phyloP scores from a whole-genome alignment of 2,113 vertebrate species.

The Dasyprocta punctata region DNA sequence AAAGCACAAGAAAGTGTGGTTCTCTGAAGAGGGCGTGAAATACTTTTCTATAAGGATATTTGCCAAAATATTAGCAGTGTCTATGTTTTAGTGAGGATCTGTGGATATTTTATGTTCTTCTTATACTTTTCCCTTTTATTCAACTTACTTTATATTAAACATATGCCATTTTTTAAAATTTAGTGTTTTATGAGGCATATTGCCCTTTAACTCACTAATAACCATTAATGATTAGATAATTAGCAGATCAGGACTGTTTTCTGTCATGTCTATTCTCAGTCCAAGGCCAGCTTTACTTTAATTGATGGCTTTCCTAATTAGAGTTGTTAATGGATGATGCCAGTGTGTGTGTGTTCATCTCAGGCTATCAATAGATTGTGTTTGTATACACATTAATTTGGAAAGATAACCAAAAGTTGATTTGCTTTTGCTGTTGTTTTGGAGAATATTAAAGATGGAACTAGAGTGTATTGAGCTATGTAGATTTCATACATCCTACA shows the following conservation, averaged over 20 bases:
- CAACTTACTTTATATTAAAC: constrained; percentile 60
- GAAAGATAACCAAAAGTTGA: constrained; percentile 55
- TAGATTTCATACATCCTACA: constrained; percentile 16
- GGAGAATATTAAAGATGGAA: not conserved
- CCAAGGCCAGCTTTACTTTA: constrained; percentile 68
- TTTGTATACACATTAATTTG: constrained; percentile 57
- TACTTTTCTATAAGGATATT: not conserved
- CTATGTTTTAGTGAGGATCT: not conserved
- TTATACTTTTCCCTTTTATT: constrained; percentile 10
- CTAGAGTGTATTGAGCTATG: not conserved
- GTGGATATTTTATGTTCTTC: not conserved
- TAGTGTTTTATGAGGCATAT: constrained; percentile 48
- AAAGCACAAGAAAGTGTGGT: not conserved
- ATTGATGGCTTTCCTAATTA: constrained; percentile 68
- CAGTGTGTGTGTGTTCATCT: constrained; percentile 45
- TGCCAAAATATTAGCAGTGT: constrained; percentile 32
- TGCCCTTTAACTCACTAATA: constrained; percentile 48
- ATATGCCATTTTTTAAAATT: constrained; percentile 4
- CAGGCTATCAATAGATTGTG: constrained; percentile 65
- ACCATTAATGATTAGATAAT: constrained; percentile 66
- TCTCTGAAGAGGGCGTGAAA: constrained; percentile 20
- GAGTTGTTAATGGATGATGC: constrained; percentile 59
- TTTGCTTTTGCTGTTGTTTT: constrained; percentile 49
- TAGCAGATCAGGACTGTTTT: constrained; percentile 65
- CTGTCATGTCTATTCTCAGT: constrained; percentile 55